Conservation (phyloP, 2,797 vertebrate species). For the Syngnathus rostellatus region DNA sequence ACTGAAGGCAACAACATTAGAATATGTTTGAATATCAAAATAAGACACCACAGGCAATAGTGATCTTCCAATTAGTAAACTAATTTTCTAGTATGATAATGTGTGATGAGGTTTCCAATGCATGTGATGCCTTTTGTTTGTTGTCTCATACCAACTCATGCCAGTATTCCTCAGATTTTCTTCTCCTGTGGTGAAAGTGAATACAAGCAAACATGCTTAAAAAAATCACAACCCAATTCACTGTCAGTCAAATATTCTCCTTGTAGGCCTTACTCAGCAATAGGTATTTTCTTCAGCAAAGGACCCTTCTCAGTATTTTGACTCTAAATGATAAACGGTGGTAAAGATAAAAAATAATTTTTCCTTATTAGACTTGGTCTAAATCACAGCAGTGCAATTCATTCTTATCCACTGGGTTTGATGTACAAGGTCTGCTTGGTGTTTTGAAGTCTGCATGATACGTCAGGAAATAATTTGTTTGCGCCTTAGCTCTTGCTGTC, state of each 20-base stretch:
- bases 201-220: background rate
- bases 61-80: background rate
- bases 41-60: background rate
- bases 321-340: background rate
- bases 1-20: background rate
- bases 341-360: background rate
- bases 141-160: background rate
- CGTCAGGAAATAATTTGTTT: slow-evolving; percentile 39
- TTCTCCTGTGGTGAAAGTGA: background rate
- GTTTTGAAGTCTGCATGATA: slow-evolving; percentile 42
- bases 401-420: slow-evolving; percentile 14
- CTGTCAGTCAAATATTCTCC: background rate
- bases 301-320: background rate
- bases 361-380: background rate
- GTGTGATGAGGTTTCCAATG: background rate
- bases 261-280: background rate
- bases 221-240: background rate
- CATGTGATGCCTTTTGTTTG: background rate
- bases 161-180: background rate
- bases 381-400: background rate
- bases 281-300: background rate
- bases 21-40: background rate
- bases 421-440: slow-evolving; percentile 36
- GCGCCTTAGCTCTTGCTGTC: slow-evolving; percentile 29
- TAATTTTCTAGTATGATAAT: background rate